Conservation (phyloP, 1,140 invertebrate species). For the Eumaeus atala region DNA sequence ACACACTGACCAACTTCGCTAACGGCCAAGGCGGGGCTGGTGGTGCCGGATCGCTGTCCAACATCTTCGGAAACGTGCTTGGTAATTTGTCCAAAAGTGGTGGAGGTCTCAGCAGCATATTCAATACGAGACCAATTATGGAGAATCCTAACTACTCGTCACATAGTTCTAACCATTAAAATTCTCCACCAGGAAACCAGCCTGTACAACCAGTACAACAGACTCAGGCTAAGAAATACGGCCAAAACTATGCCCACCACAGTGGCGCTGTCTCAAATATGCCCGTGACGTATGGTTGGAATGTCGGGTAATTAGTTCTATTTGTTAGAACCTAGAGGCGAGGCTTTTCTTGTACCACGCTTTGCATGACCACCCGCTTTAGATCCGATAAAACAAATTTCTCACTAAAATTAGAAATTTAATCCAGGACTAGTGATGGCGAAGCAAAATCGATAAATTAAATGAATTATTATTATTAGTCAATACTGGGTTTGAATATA, state of each 20-base stretch:
- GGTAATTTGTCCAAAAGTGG: constrained; percentile 54
- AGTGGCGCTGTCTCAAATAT: constrained; percentile 49
- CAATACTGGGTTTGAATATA: no score
- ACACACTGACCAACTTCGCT: constrained; percentile 44
- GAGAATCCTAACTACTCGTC: constrained; percentile 61
- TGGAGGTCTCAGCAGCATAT: constrained; percentile 37
- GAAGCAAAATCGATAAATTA: not conserved
- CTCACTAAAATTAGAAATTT: constrained; percentile 7
- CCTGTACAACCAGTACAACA: constrained; percentile 34
- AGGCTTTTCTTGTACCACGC: constrained; percentile 26
- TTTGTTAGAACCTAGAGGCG: constrained; percentile 23
- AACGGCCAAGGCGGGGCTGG: constrained; percentile 34
- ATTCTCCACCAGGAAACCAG: constrained; percentile 56
- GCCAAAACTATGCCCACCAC: constrained; percentile 40
- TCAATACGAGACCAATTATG: constrained; percentile 61
- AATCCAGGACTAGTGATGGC: not conserved
- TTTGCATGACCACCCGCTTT: constrained; percentile 30
- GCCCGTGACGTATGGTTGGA: constrained; percentile 64
- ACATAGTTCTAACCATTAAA: constrained; percentile 48
- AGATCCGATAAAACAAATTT: not conserved
- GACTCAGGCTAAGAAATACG: constrained; percentile 55
- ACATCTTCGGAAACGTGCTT: constrained; percentile 58
- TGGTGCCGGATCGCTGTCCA: constrained; percentile 31
- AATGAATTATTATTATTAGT: no score
- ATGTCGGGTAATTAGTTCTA: constrained; percentile 61